Evolutionary conservation across 2,888 invertebrate species (phyloP).

Genomic region (Epirrhoe alternata): DNA sequence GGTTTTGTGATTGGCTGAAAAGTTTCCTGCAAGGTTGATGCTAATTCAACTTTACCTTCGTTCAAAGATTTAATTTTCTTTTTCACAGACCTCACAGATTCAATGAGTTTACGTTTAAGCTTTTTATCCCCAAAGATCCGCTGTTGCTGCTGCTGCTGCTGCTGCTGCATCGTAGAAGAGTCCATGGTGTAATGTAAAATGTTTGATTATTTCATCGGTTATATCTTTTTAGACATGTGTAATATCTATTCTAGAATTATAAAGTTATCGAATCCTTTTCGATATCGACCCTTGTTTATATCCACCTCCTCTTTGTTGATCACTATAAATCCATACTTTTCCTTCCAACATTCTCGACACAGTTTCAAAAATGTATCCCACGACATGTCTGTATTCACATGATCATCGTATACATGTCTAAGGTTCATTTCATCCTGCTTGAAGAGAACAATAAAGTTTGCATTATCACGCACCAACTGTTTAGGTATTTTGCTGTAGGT

Average conservation of each 20-base stretch:
- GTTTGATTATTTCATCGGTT: no score
- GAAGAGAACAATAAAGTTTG: slow-evolving; percentile 43
- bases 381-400: slow-evolving; percentile 45
- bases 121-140: no score
- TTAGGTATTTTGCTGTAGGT: slow-evolving; percentile 51
- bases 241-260: slow-evolving; percentile 16
- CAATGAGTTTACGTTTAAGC: no score
- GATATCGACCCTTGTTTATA: slow-evolving; percentile 33
- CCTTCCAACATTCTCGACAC: slow-evolving; percentile 26
- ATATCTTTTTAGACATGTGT: no score
- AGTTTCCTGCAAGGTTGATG: no score
- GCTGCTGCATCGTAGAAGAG: no score
- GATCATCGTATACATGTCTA: slow-evolving; percentile 50
- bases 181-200: no score
- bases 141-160: no score
- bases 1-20: neutral
- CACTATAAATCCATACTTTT: slow-evolving; percentile 13
- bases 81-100: slow-evolving; percentile 1
- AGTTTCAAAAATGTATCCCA: slow-evolving; percentile 42
- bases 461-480: slow-evolving; percentile 41
- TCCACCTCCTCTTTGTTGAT: slow-evolving; percentile 27
- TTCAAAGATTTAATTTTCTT: slow-evolving; percentile 3
- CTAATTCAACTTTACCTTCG: slow-evolving; percentile 4
- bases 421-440: slow-evolving; percentile 51
- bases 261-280: slow-evolving; percentile 30